Percentiles rank a stretch among this genome's conserved stretches.
phyloP scores from a whole-genome alignment of 1,140 invertebrate genomes.

The Rhopalosiphum padi region DNA sequence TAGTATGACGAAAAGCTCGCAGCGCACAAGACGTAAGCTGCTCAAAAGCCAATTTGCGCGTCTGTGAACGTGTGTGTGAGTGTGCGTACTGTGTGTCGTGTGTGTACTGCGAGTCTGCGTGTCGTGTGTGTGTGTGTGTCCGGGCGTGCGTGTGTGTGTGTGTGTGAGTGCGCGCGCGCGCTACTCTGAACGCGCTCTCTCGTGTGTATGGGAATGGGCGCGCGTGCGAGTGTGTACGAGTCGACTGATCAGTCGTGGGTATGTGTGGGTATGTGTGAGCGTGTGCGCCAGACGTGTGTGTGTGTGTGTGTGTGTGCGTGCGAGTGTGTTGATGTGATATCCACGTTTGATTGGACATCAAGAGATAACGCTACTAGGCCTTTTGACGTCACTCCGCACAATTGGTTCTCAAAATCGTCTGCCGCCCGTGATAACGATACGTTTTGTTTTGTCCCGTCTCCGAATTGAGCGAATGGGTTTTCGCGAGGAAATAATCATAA shows the following conservation, averaged over 20 bases:
- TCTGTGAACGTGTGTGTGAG: neutral
- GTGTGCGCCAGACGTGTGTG: neutral
- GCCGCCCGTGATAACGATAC: neutral
- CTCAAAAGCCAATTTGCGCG: constrained; percentile 37
- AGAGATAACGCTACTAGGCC: constrained; percentile 53
- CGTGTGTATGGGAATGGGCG: neutral
- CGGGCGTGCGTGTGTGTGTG: too few species aligned
- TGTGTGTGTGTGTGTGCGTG: neutral
- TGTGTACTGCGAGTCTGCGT: neutral
- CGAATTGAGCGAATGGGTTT: too few species aligned
- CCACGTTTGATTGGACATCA: constrained; percentile 53
- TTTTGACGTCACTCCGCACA: constrained; percentile 49
- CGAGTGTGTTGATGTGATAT: constrained; percentile 42
- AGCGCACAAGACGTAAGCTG: constrained; percentile 29
- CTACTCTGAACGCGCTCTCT: neutral
- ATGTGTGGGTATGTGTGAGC: too few species aligned
- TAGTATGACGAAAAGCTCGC: neutral
- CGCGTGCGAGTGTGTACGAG: neutral
- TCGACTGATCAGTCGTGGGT: too few species aligned
- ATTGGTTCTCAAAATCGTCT: constrained; percentile 33
- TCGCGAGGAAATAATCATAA: too few species aligned
- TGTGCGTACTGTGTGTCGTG: too few species aligned
- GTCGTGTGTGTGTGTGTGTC: neutral
- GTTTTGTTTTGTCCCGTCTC: neutral
- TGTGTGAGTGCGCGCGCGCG: too few species aligned